Conservation (phyloP, 2,888 invertebrate species). For the Furcula furcula region DNA sequence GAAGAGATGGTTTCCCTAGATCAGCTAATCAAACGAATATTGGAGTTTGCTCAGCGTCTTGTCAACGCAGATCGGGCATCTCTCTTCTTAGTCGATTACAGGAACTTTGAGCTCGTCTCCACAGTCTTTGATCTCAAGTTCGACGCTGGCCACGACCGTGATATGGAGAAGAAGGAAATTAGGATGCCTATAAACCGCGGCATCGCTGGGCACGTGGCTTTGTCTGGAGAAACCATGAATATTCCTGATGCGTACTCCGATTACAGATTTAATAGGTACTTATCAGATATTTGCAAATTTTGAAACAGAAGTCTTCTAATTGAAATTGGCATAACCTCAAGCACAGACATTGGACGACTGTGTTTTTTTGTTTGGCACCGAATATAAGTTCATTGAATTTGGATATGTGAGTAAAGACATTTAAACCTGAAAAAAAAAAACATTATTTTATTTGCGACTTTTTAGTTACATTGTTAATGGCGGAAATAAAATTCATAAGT, state of each 20-base stretch:
- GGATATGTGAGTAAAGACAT: no score
- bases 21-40: slow-evolving; percentile 89
- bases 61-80: slow-evolving; percentile 93
- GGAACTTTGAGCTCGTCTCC: slow-evolving; percentile 88
- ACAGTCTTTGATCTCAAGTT: slow-evolving; percentile 87
- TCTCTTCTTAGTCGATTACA: slow-evolving; percentile 89
- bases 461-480: no score
- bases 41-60: slow-evolving; percentile 90
- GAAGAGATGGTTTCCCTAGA: slow-evolving; percentile 94
- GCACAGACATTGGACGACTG: no score
- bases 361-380: no score
- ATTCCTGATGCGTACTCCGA: slow-evolving; percentile 92
- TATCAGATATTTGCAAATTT: no score
- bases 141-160: slow-evolving; percentile 43
- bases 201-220: slow-evolving; percentile 91
- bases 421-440: no score
- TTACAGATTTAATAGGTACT: slow-evolving; percentile 85
- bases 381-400: no score
- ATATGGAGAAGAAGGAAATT: slow-evolving; percentile 75
- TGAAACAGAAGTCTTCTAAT: no score
- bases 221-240: slow-evolving; percentile 89
- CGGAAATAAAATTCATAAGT: no score
- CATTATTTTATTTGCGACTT: no score
- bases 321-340: no score
- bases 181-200: slow-evolving; percentile 89